A percentile compares a stretch with the other conserved stretches of the same genome.
Conservation (phyloP, 2,888 invertebrate genomes). For the Lacanobia oleracea region DNA sequence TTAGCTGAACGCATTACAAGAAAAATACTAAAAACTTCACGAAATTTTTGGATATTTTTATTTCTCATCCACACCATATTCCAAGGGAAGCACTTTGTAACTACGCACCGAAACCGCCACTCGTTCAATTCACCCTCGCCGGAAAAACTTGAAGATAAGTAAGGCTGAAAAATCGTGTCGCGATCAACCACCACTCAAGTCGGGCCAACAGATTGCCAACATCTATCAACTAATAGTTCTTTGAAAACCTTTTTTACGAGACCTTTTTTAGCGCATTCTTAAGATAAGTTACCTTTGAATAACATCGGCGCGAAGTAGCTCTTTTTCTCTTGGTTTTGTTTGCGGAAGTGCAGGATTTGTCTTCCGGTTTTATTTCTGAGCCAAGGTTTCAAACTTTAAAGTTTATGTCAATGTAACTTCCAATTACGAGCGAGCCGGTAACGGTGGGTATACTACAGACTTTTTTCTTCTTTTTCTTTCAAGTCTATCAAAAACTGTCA, state of each 20-base stretch:
- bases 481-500: too few species aligned
- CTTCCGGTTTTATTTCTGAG: conserved; percentile 15
- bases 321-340: conserved; percentile 40
- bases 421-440: neutral
- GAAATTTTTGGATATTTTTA: neutral
- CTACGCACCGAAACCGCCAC: neutral
- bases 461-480: too few species aligned
- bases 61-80: neutral
- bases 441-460: neutral
- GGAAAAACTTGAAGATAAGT: conserved; percentile 49
- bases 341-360: conserved; percentile 10
- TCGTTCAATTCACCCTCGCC: conserved; percentile 15
- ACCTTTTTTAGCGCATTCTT: conserved; percentile 45
- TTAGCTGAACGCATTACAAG: too few species aligned
- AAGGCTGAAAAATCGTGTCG: conserved; percentile 48
- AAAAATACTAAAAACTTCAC: neutral
- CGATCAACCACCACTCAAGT: conserved; percentile 54
- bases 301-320: conserved; percentile 30
- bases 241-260: conserved; percentile 53
- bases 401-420: neutral
- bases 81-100: conserved; percentile 16
- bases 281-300: conserved; percentile 54
- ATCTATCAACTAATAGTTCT: conserved; percentile 57
- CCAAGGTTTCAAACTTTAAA: neutral
- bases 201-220: conserved; percentile 50